phyloP scores from a whole-genome alignment of 2,888 invertebrate genomes.

The Meiosimyza decipiens region DNA sequence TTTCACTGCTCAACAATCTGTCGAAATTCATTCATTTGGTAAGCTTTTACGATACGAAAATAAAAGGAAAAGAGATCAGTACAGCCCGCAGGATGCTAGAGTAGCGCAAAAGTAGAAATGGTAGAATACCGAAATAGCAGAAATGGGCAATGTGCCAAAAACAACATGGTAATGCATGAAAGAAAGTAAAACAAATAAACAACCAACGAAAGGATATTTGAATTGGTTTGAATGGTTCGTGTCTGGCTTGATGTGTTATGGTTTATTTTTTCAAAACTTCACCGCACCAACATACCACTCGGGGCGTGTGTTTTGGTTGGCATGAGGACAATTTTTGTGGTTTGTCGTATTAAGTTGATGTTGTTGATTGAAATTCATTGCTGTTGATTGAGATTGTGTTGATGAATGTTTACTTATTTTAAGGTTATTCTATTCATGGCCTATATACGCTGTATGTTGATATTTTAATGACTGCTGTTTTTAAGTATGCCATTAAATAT shows the following conservation, averaged over 20 bases:
- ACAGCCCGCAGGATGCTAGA: no score
- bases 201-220: slow-evolving; percentile 1
- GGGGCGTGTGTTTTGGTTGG: background rate
- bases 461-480: no score
- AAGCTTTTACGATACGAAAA: background rate
- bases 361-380: slow-evolving; percentile 11
- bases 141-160: background rate
- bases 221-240: slow-evolving; percentile 7
- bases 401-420: slow-evolving; percentile 12
- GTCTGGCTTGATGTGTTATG: background rate
- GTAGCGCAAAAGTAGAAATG: no score
- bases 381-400: slow-evolving; percentile 23
- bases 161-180: background rate
- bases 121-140: no score
- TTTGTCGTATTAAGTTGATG: slow-evolving; percentile 10
- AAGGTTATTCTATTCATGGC: no score
- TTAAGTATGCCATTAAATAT: no score
- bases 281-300: no score
- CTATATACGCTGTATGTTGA: no score
- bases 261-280: background rate
- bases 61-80: background rate
- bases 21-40: slow-evolving; percentile 10
- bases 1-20: background rate
- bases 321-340: slow-evolving; percentile 9
- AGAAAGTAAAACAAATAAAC: background rate